Evolutionary conservation across 2,888 invertebrate genomes (phyloP), one percentile per base, ranked within the genome.

Genomic region (Glaucopsyche alexis): DNA sequence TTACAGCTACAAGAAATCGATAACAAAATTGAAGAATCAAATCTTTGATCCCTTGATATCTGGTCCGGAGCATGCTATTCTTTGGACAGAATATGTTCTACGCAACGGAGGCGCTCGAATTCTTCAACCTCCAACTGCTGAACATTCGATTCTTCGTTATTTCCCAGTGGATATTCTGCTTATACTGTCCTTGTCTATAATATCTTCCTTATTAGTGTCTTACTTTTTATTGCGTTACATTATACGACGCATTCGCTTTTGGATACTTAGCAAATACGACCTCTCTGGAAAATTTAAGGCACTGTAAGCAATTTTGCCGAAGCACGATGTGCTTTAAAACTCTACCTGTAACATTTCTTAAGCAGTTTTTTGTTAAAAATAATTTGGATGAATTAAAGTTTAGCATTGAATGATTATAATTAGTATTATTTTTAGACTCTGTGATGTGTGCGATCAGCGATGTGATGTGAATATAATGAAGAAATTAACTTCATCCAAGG

Each of bases 71-170:
- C 86, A 87, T 69, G 93, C 94, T 0, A 79, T 93, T 0, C 91
- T 91, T 88, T 94, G 94, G 94, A 93, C 93, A 3, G 94, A 94
- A 75, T 94, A 94, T 77, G 88, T 94, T 8, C 76, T 94, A 14
- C 86, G 89, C 29, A 87, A 94, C 74, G 81, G 86, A 38, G 92
- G 92, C 0, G 91, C 93, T 0, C 82, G 82, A 7, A 88, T 91
- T 76, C 83, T 94, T 7, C 87, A 90, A 13, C 90, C 93, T 9
- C 84, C 93, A 14, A 85, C 83, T 2, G 85, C 89, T 7, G 90
- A 90, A 19, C 75, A 87, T 11, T 82, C 87, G 8, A 85, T 86
- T 76, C 79, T 84, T 73, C 84, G 87, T 78, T 92, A 92, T 76
- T 89, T 87, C 72, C 79, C 91, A 79, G 71, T 94, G 69, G 93